These are phyloP conservation scores for Reticulitermes lucifugus DNA, from an alignment of 2,888 invertebrate species.

Conservation along the genomic window DNA sequence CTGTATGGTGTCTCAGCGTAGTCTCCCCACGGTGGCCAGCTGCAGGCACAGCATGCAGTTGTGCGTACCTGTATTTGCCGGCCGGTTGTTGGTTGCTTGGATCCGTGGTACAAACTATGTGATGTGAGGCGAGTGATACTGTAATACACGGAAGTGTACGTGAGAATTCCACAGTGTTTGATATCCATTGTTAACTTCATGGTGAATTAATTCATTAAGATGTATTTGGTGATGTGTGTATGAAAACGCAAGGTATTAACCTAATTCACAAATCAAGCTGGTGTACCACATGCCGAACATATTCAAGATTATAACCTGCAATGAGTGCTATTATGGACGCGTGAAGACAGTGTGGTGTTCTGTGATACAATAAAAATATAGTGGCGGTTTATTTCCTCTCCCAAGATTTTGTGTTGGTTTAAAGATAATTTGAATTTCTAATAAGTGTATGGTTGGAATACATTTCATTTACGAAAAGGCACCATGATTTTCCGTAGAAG, in stretches of 20 bases:
- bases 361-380: conserved; percentile 10
- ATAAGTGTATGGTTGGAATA: conserved; percentile 19
- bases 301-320: not conserved
- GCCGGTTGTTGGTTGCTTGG: not conserved
- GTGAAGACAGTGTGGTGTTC: conserved; percentile 14
- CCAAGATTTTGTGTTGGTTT: conserved; percentile 6
- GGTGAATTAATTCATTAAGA: not conserved
- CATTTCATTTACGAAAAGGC: not conserved
- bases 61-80: not conserved
- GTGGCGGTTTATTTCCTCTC: not conserved
- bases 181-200: not conserved
- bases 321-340: not conserved
- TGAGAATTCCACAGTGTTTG: not conserved
- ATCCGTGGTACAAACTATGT: conserved; percentile 3
- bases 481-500: conserved; percentile 2
- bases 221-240: conserved; percentile 1
- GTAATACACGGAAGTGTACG: not conserved
- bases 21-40: not conserved
- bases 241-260: not conserved
- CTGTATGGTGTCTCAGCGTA: not conserved
- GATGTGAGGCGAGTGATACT: conserved; percentile 11
- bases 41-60: too few relatives aligned
- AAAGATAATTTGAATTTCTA: not conserved
- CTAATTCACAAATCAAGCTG: not conserved
- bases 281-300: conserved; percentile 15